Conservation (phyloP, 2,888 invertebrate species). For the Hydroisotoma schaefferi region DNA sequence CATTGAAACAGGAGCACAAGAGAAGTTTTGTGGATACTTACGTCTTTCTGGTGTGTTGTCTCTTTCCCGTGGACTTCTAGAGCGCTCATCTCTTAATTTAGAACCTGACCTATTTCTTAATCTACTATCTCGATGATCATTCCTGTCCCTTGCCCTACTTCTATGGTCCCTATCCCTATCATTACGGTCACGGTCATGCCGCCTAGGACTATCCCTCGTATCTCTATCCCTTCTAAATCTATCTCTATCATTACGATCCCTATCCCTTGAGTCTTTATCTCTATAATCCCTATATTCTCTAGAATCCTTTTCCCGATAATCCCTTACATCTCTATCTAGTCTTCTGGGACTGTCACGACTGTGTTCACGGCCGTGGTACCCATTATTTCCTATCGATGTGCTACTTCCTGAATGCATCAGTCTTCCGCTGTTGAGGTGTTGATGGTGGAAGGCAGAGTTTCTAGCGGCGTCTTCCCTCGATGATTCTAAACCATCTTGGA, state of each 20-base stretch:
- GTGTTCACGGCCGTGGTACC: conserved; percentile 27
- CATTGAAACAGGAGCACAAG: no score
- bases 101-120: conserved; percentile 37
- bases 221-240: conserved; percentile 10
- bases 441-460: conserved; percentile 28
- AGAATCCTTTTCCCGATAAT: conserved; percentile 13
- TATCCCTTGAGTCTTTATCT: conserved; percentile 17
- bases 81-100: conserved; percentile 42
- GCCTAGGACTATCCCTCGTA: conserved; percentile 11
- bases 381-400: conserved; percentile 32
- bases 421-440: conserved; percentile 31
- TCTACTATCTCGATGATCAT: conserved; percentile 27
- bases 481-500: conserved; percentile 18
- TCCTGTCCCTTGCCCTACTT: conserved; percentile 32
- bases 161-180: conserved; percentile 27
- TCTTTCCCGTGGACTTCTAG: conserved; percentile 46
- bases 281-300: conserved; percentile 17
- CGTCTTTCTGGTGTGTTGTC: conserved; percentile 48
- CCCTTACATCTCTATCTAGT: conserved; percentile 23
- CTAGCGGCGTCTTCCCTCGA: conserved; percentile 21
- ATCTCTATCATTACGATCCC: conserved; percentile 21
- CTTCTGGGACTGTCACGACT: conserved; percentile 25
- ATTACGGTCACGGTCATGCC: conserved; percentile 11
- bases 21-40: no score
- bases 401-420: conserved; percentile 33